Base-by-base conservation (phyloP, 2,888 invertebrate genomes). In the Oxystoma pomonae region DNA sequence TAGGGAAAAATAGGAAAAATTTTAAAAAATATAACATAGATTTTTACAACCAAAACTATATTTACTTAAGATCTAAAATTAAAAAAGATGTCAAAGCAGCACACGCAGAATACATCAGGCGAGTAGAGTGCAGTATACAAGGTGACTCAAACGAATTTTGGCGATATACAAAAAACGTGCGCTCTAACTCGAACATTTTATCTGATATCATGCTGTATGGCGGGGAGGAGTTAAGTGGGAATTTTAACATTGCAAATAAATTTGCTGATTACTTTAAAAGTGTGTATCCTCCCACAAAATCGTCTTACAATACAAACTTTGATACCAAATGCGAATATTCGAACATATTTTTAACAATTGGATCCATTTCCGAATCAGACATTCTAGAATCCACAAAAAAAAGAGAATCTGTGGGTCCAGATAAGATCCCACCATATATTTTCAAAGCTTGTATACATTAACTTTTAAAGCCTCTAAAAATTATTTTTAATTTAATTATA, bases 351-450 rank as follows among this genome's bases (percentile, higher is more conserved):
- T 53, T 53, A 7, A 16, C 5, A 9, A 53, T 53, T 53, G 53
- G n/a, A 9, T 53, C 53, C 53, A 16, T 53, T 16, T 53, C 53
- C 17, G 53, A 53, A 9, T 9, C 5, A 53, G 53, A 19, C n/a
- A 53, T 53, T n/a, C n/a, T 53, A 53, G 53, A 53, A 9, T 5
- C 53, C 5, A n/a, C 53, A 3, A 53, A 53, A 53, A 53, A 53
- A 53, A 53, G n/a, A n/a, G n/a, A 53, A 19, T 53, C 53, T 9
- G 19, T 53, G 53, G 53, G 53, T n/a, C 53, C 53, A 53, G 53
- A 53, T 19, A 53, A 53, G n/a, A 53, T 53, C 53, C 53, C 53
- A 9, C 53, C 53, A 53, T 53, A 53, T 16, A 53, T 53, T 9
- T 53, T 53, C n/a, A 53, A 35, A 35, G 35, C 35, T 7, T 35